Base-by-base conservation (phyloP, 2,888 invertebrate genomes). In the Nomada flava region DNA sequence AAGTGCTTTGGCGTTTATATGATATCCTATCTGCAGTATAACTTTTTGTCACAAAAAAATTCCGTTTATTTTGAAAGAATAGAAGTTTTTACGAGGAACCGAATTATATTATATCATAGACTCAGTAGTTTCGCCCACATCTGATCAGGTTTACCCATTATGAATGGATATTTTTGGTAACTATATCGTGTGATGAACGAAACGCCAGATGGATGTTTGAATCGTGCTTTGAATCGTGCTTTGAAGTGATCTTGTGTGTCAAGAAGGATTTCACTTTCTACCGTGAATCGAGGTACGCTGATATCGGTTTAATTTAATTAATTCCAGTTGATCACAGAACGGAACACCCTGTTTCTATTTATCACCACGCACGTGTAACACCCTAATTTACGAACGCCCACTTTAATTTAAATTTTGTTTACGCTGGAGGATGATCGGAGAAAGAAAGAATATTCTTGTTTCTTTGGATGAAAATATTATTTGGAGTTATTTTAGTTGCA, bases 231-330 rank as follows among this genome's bases (percentile, higher is more conserved):
- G 29, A 65, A 29, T 44, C 23, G 23, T 23, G 2, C 13, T 47
- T n/a, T 7, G 29, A n/a, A n/a, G n/a, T 36, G 57, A 72, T 64
- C 47, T 29, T 64, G 36, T 64, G 50, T 42, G 47, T 57, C 55
- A 47, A 71, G 20, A 18, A 55, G 53, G 20, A 36, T 53, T 62
- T 36, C 36, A 20, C 18, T 13, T 42, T 13, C 10, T 63, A 63
- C 71, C 47, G 29, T 62, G 18, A 76, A 36, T 47, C 15, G 13
- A 50, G 23, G 50, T 47, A 20, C 18, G 10, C 36, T 23, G 63
- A 64, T 26, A 64, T 36, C 15, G 42, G 47, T 36, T 72, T 42
- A 68, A 75, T 76, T 76, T 42, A 75, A 75, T 76, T 76, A 72
- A 63, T 42, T 13, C 15, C 2, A 20, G 4, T 9, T 26, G 15